phyloP scores from a whole-genome alignment of 2,113 vertebrate species.

The Neotoma lepida region DNA sequence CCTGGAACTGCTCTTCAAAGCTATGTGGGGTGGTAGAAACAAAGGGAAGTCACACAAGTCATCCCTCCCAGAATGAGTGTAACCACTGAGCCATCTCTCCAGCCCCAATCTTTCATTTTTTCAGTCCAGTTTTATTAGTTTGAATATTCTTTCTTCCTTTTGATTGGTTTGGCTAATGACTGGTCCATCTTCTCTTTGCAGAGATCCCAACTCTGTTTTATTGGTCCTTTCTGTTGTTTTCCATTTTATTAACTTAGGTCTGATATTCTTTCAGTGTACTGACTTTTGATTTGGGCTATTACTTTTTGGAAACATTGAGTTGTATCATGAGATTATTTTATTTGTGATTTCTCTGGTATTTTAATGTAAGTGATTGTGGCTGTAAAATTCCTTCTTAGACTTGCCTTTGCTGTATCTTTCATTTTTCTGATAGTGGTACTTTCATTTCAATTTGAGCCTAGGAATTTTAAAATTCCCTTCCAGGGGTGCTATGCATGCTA shows the following conservation, averaged over 20 bases:
- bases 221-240: background rate
- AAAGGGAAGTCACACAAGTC: slow-evolving; percentile 70
- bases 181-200: background rate
- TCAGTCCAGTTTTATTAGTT: background rate
- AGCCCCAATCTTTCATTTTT: background rate
- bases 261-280: background rate
- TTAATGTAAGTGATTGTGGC: background rate
- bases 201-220: background rate
- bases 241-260: background rate
- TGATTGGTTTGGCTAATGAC: background rate
- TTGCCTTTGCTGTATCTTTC: background rate
- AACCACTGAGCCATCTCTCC: background rate
- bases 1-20: slow-evolving; percentile 3
- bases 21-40: slow-evolving; percentile 68
- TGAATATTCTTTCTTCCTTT: background rate
- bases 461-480: background rate
- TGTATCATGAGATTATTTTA: background rate
- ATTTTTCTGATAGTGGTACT: background rate
- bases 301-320: background rate
- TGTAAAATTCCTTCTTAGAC: background rate
- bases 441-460: background rate
- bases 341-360: background rate
- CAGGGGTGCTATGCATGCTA: background rate
- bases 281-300: background rate
- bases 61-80: slow-evolving; percentile 84